A percentile compares a stretch with the other conserved stretches of the same genome.
phyloP scores from a whole-genome alignment of 1,140 invertebrate genomes.

The Solenopsis invicta region DNA sequence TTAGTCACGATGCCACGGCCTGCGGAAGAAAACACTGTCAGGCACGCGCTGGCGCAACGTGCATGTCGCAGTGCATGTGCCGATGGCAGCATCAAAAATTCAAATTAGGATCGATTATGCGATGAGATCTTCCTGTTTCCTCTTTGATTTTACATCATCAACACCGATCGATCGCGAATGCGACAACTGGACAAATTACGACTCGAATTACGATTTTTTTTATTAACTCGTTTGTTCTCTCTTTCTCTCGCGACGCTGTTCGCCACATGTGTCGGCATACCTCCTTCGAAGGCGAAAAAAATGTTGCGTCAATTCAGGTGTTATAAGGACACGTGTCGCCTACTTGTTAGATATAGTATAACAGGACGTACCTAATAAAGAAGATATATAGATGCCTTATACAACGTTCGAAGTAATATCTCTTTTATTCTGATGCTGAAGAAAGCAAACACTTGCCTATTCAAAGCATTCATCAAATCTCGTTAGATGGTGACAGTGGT shows the following conservation, averaged over 20 bases:
- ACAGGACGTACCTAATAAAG: not conserved
- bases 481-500: not conserved
- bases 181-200: not conserved
- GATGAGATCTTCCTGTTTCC: not conserved
- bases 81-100: not conserved
- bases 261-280: not conserved
- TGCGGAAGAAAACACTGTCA: constrained; percentile 36
- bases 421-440: not conserved
- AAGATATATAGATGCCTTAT: not conserved
- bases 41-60: constrained; percentile 35
- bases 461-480: not conserved
- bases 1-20: constrained; percentile 56
- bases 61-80: not conserved
- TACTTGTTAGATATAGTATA: not conserved
- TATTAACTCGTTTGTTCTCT: not conserved
- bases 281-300: not conserved
- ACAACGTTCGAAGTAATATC: not conserved
- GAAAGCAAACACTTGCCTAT: not conserved
- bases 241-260: not conserved
- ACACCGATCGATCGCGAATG: not conserved
- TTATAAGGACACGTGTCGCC: not conserved
- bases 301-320: not conserved
- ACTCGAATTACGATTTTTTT: not conserved
- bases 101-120: constrained; percentile 32
- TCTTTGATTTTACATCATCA: not conserved